These are phyloP conservation scores for Allygus modestus DNA, from an alignment of 2,888 invertebrate species.

Conservation along the genomic window DNA sequence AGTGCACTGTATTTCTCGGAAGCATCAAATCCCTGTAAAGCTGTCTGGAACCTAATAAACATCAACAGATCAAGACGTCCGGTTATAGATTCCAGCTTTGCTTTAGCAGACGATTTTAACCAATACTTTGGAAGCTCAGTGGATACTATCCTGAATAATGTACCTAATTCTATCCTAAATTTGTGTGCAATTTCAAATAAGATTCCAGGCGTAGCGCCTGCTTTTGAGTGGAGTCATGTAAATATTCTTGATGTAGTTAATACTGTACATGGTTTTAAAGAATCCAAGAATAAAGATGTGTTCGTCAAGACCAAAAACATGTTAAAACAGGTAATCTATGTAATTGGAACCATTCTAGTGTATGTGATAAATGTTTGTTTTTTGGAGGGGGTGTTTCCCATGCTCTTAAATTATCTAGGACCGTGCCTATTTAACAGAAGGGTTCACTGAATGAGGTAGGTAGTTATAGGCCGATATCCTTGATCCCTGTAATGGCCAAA, in stretches of 20 bases:
- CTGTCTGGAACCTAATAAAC: constrained; percentile 38
- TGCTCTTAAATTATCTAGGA: constrained; percentile 34
- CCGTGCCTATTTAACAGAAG: constrained; percentile 25
- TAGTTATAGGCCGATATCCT: background rate
- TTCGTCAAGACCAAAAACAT: constrained; percentile 23
- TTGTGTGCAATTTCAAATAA: background rate
- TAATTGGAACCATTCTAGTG: background rate
- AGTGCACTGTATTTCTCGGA: constrained; percentile 14
- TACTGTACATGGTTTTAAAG: constrained; percentile 29
- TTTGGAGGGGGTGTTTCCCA: constrained; percentile 26
- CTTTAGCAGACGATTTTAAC: background rate
- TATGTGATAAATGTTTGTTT: constrained; percentile 19
- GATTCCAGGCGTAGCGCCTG: background rate
- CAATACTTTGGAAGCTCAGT: background rate
- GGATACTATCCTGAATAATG: background rate
- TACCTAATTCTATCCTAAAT: background rate
- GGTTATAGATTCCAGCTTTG: background rate
- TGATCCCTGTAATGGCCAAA: constrained; percentile 31
- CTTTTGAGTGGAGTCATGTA: background rate
- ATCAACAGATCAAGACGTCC: background rate
- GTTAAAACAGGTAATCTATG: background rate
- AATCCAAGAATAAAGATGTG: constrained; percentile 21
- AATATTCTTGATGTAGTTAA: background rate
- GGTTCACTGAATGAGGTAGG: background rate
- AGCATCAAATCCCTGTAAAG: constrained; percentile 37